Base-by-base conservation (phyloP, 1,140 invertebrate species). In the Orchesella cincta region DNA sequence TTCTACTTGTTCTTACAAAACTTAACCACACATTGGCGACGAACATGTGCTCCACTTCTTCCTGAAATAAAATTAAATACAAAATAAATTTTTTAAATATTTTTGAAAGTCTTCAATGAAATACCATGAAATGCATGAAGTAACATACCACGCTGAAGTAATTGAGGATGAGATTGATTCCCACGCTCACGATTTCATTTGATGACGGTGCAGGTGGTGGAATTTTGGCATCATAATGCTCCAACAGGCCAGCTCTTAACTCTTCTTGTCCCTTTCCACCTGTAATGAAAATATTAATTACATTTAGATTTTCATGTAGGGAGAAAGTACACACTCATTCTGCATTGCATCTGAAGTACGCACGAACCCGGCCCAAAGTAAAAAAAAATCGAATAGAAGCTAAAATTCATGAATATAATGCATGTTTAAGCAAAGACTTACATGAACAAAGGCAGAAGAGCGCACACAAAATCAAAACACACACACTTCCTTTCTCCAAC, bases 111-210 rank as follows among this genome's bases (percentile, higher is more conserved):
- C 14, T 34, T 34, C 39, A 39, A 73, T 16, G 46, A 23, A 51
- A 54, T 28, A 73, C 0, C 0, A n/a, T 78, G 16, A 46, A 31
- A 76, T 31, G 74, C 34, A 76, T 16, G 26, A 77, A 64, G 64
- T 67, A 31, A 83, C 88, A 87, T 85, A 90, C 89, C 20, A 90
- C 52, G 76, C 88, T 85, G 14, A 90, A 83, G 80, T 91, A 88
- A 78, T 86, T 86, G 3, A 91, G 83, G 18, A 84, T 84, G 16
- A 91, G 78, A 16, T 86, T 87, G 33, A 91, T 82, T 5, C 82
- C 84, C 8, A 91, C 88, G 14, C 84, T 86, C 0, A 89, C 89
- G 1, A 85, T 83, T 75, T 85, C 86, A 77, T 89, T 87, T 78
- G 88, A 86, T 0, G 88, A 83, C 20, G 8, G 39, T 12, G 39